phyloP scores from a whole-genome alignment of 2,797 vertebrate species.

The Centropyge bicolor region DNA sequence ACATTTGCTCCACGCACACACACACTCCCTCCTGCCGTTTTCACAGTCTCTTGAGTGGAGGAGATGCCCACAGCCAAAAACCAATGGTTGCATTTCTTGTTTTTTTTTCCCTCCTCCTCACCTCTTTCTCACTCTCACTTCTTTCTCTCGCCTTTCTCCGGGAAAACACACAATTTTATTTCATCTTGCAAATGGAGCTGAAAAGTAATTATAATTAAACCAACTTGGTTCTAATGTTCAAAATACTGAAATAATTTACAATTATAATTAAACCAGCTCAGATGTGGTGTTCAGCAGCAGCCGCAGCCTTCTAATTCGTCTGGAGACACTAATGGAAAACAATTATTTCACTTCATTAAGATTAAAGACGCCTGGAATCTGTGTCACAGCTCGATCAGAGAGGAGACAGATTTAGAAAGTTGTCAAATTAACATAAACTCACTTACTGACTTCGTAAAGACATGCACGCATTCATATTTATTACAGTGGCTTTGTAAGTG shows the following conservation, averaged over 20 bases:
- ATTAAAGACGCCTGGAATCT: slow-evolving; percentile 77
- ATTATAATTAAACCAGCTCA: slow-evolving; percentile 80
- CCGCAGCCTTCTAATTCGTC: slow-evolving; percentile 67
- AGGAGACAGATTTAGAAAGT: slow-evolving; percentile 75
- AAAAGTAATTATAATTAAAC: slow-evolving; percentile 83
- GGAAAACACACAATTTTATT: slow-evolving; percentile 72
- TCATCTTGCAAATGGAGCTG: slow-evolving; percentile 72
- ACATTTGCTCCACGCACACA: slow-evolving; percentile 36
- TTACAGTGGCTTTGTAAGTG: slow-evolving; percentile 57
- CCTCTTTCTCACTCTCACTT: slow-evolving; percentile 48
- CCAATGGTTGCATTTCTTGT: slow-evolving; percentile 71
- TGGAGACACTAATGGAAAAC: slow-evolving; percentile 79
- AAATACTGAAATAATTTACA: slow-evolving; percentile 79
- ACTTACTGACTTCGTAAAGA: slow-evolving; percentile 50
- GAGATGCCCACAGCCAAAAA: slow-evolving; percentile 80
- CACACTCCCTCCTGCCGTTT: slow-evolving; percentile 72
- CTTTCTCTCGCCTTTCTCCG: slow-evolving; percentile 51
- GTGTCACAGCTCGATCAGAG: slow-evolving; percentile 75
- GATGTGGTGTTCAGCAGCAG: slow-evolving; percentile 65
- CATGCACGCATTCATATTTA: slow-evolving; percentile 42
- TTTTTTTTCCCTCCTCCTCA: slow-evolving; percentile 6
- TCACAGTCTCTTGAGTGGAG: slow-evolving; percentile 79
- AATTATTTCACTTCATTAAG: slow-evolving; percentile 84
- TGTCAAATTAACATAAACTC: slow-evolving; percentile 75
- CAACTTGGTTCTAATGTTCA: slow-evolving; percentile 77